Conservation (phyloP, 1,140 invertebrate genomes). For the Panulirus ornatus region DNA sequence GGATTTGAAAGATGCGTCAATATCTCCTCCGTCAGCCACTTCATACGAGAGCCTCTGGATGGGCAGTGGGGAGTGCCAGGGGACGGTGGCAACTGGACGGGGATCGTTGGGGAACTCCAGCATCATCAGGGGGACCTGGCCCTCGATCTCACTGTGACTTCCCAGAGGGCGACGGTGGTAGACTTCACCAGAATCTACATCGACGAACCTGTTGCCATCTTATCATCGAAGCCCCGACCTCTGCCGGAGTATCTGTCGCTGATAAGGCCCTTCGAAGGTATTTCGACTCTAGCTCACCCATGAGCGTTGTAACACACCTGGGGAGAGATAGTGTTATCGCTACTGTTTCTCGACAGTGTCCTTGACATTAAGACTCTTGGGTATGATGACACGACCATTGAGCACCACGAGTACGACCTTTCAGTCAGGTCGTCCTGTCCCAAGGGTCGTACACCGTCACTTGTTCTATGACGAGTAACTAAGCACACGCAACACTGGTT, state of each 20-base stretch:
- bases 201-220: slow-evolving; percentile 18
- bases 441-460: too few species aligned
- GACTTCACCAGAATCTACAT: slow-evolving; percentile 1
- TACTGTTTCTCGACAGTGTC: too few species aligned
- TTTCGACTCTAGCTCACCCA: too few species aligned
- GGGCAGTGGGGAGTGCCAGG: slow-evolving; percentile 22
- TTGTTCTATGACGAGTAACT: too few species aligned
- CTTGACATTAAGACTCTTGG: too few species aligned
- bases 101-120: slow-evolving; percentile 36
- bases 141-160: slow-evolving; percentile 7
- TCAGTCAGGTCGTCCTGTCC: too few species aligned
- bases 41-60: slow-evolving; percentile 18
- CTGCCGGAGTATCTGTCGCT: slow-evolving; percentile 30
- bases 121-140: slow-evolving; percentile 34
- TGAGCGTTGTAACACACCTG: too few species aligned
- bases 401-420: too few species aligned
- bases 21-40: background rate
- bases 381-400: too few species aligned
- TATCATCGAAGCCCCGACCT: slow-evolving; percentile 13
- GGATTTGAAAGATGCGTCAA: background rate
- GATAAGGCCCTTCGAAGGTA: slow-evolving; percentile 32
- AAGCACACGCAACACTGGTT: too few species aligned
- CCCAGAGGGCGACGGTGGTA: slow-evolving; percentile 15
- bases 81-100: slow-evolving; percentile 29
- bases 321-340: too few species aligned